phyloP scores from a whole-genome alignment of 2,797 vertebrate species.

The Antrozous pallidus region DNA sequence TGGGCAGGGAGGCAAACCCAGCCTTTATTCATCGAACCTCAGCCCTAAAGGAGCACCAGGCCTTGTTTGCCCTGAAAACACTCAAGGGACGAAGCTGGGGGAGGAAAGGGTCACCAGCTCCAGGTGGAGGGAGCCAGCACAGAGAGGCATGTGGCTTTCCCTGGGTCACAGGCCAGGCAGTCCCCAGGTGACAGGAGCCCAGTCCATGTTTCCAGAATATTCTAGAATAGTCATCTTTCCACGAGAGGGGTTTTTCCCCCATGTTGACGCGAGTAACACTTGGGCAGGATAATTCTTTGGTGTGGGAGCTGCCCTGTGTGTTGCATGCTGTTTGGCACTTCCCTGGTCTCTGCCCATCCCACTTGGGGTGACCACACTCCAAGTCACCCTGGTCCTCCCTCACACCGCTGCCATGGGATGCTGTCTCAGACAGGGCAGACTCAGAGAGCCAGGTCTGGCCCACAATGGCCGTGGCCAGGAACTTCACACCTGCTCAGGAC shows the following conservation, averaged over 20 bases:
- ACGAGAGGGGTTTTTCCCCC: background rate
- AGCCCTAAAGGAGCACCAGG: background rate
- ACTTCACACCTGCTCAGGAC: no score
- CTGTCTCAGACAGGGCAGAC: background rate
- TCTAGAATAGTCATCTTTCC: background rate
- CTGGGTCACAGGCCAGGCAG: background rate
- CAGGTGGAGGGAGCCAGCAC: background rate
- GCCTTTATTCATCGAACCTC: background rate
- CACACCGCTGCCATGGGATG: background rate
- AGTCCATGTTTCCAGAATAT: background rate
- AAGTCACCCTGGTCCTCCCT: background rate
- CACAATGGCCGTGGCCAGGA: accelerated
- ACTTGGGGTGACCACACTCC: background rate
- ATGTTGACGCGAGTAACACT: background rate
- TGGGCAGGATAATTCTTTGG: background rate
- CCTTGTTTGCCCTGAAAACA: background rate
- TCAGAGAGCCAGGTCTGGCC: background rate
- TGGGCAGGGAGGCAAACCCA: background rate
- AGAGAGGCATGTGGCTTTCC: background rate
- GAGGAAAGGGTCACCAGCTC: no score
- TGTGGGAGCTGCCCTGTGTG: background rate
- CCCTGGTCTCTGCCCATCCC: background rate
- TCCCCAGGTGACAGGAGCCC: background rate
- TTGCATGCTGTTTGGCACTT: accelerated
- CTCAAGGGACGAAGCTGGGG: no score